These are phyloP conservation scores for Orthosia cruda DNA, from an alignment of 2,888 invertebrate genomes.

Conservation along the genomic window DNA sequence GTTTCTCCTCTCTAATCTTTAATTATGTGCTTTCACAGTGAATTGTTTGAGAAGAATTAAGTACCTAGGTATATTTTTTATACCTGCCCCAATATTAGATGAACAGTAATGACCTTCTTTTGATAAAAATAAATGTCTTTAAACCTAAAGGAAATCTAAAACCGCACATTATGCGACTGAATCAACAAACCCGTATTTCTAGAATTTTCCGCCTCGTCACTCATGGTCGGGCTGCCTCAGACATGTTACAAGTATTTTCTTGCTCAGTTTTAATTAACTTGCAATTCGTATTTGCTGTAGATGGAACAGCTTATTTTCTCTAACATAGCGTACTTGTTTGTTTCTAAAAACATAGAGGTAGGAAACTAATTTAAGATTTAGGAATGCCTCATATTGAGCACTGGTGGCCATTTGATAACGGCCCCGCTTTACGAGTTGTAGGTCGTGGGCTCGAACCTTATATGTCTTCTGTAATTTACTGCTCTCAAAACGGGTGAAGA, in stretches of 20 bases:
- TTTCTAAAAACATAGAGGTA: not conserved
- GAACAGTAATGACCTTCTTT: too few relatives aligned
- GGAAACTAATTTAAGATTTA: not conserved
- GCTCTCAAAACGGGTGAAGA: too few relatives aligned
- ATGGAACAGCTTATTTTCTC: not conserved
- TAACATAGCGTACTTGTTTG: not conserved
- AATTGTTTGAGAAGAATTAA: too few relatives aligned
- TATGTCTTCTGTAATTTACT: too few relatives aligned
- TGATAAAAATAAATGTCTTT: not conserved
- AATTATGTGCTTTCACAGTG: too few relatives aligned
- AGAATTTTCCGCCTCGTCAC: slow-evolving; percentile 7
- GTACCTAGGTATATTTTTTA: too few relatives aligned
- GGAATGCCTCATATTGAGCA: too few relatives aligned
- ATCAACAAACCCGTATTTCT: slow-evolving; percentile 14
- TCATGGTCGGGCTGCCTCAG: not conserved
- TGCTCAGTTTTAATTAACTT: slow-evolving; percentile 29
- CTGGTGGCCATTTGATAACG: too few relatives aligned
- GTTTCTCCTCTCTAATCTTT: too few relatives aligned
- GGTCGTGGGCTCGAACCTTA: too few relatives aligned
- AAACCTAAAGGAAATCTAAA: not conserved
- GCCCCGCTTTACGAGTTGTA: too few relatives aligned
- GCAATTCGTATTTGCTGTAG: slow-evolving; percentile 11
- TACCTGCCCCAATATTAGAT: too few relatives aligned
- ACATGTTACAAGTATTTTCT: not conserved
- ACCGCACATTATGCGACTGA: not conserved